These are phyloP conservation scores for Steatornis caripensis DNA, from an alignment of 2,113 vertebrate species.

Conservation along the genomic window DNA sequence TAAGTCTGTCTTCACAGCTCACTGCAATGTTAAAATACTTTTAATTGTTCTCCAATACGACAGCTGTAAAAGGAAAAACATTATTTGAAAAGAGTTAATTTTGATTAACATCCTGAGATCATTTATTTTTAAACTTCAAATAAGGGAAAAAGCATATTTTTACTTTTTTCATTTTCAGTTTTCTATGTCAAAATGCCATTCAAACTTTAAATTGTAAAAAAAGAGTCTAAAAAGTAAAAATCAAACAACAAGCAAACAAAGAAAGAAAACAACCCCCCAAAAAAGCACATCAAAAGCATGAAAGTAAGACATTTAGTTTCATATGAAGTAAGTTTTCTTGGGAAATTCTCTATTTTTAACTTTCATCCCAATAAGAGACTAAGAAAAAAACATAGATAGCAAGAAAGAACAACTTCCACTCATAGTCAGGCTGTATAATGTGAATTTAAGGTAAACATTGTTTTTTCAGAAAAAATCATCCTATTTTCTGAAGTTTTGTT, in stretches of 20 bases:
- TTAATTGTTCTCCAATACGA: not conserved
- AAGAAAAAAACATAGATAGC: not conserved
- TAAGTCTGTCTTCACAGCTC: not conserved
- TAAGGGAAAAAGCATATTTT: not conserved
- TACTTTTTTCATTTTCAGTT: not conserved
- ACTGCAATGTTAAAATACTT: not conserved
- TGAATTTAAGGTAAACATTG: not conserved
- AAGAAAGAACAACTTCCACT: not conserved
- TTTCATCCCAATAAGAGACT: not conserved
- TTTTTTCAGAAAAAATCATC: not conserved
- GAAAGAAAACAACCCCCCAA: rapidly evolving
- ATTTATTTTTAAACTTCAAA: not conserved
- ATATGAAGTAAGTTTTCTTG: not conserved
- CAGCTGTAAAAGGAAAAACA: not conserved
- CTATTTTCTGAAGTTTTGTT: not conserved
- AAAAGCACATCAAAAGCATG: not conserved
- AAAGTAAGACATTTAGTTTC: not conserved
- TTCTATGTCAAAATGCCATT: not conserved
- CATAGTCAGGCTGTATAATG: not conserved
- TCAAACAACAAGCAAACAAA: not conserved
- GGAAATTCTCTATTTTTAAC: not conserved
- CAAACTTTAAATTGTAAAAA: not conserved
- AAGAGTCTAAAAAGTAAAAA: not conserved
- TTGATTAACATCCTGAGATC: not conserved
- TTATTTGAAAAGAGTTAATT: not conserved